Conservation (phyloP, 2,113 vertebrate species). For the Hyperopisus bebe region DNA sequence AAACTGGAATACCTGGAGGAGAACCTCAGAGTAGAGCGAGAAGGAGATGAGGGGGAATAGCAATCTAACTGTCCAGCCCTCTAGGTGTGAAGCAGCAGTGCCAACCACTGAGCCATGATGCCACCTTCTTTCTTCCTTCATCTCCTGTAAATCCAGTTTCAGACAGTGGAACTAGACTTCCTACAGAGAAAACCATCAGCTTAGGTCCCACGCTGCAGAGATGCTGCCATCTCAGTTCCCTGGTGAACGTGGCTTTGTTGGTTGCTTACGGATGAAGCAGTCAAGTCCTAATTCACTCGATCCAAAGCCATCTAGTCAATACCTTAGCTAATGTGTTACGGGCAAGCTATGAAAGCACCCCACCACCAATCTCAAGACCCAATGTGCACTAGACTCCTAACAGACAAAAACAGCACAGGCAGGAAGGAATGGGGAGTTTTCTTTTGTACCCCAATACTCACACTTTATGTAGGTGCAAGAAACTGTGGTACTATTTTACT, state of each 20-base stretch:
- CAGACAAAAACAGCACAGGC: not conserved
- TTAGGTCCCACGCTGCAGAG: not conserved
- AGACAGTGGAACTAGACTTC: not conserved
- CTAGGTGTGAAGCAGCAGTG: not conserved
- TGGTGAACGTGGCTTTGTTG: not conserved
- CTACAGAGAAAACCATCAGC: not conserved
- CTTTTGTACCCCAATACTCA: not conserved
- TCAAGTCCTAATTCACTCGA: not conserved
- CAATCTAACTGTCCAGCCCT: not conserved
- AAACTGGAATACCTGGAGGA: not conserved
- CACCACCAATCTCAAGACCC: not conserved
- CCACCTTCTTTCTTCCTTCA: not conserved
- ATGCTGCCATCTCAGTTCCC: not conserved
- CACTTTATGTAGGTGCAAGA: not conserved
- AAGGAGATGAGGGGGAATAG: not conserved
- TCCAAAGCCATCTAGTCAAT: not conserved
- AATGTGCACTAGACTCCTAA: not conserved
- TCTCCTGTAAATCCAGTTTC: not conserved
- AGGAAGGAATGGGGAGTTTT: not conserved
- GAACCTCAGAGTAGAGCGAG: not conserved
- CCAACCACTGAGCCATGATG: not conserved
- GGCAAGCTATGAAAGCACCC: not conserved
- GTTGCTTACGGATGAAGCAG: not conserved
- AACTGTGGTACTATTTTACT: not conserved
- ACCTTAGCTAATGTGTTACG: not conserved